A percentile compares a stretch with the other conserved stretches of the same genome.
Evolutionary conservation across 2,888 invertebrate genomes (phyloP).

Genomic region (Mesorhabditis spiculigera): DNA sequence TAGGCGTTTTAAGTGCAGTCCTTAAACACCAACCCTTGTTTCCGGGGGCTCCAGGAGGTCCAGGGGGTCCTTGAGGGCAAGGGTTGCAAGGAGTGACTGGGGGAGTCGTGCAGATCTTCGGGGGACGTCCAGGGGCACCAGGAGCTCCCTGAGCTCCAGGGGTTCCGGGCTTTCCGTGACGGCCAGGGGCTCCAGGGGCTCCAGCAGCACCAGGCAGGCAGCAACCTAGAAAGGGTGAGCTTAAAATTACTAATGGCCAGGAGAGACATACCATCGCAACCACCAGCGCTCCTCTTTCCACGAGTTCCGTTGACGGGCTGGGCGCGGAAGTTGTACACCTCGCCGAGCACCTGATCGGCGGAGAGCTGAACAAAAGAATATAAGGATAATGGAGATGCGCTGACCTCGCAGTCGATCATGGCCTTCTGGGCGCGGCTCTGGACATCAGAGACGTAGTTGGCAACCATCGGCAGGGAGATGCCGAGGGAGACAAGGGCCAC

Average conservation of each 20-base stretch:
- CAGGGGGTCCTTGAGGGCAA: neutral
- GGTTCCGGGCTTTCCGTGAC: slow-evolving; percentile 1
- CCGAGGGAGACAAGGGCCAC: slow-evolving; percentile 3
- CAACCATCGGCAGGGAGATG: neutral
- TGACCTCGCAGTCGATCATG: neutral
- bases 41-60: slow-evolving; percentile 5
- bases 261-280: neutral
- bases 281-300: neutral
- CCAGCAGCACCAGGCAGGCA: slow-evolving; percentile 3
- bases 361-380: neutral
- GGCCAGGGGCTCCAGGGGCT: neutral
- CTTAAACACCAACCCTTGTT: neutral
- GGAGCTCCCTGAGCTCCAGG: slow-evolving; percentile 5
- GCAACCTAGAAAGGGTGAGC: neutral
- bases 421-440: neutral
- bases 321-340: slow-evolving; percentile 2
- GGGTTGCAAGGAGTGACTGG: neutral
- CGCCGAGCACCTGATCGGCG: slow-evolving; percentile 1
- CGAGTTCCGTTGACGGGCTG: neutral
- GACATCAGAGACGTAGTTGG: slow-evolving; percentile 1
- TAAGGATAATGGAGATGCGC: neutral
- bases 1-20: no score
- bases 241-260: no score
- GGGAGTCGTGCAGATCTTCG: neutral
- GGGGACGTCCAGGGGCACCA: neutral